Percentiles rank a stretch among this genome's conserved stretches.
These are phyloP conservation scores for Dasysyrphus albostriatus DNA, from an alignment of 2,888 invertebrate species.

Conservation along the genomic window DNA sequence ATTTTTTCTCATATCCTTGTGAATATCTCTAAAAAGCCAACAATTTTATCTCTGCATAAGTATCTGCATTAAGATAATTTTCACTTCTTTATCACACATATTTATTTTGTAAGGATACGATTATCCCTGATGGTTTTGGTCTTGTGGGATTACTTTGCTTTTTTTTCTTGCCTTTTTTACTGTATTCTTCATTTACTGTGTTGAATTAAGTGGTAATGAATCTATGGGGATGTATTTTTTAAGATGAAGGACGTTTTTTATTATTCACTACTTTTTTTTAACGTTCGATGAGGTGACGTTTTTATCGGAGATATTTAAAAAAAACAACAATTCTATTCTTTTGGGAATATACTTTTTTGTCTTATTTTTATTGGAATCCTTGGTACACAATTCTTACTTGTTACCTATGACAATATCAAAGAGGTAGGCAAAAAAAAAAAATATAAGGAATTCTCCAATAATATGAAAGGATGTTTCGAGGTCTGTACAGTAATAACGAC, in stretches of 20 bases:
- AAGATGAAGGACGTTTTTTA: slow-evolving; percentile 27
- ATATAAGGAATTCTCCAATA: not conserved
- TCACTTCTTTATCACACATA: slow-evolving; percentile 60
- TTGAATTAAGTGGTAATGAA: slow-evolving; percentile 53
- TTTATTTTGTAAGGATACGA: slow-evolving; percentile 37
- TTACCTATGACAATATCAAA: not conserved
- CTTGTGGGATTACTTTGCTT: slow-evolving; percentile 30
- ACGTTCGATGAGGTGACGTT: slow-evolving; percentile 33
- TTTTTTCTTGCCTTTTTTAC: not conserved
- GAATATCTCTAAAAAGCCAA: slow-evolving; percentile 60
- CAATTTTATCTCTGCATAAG: slow-evolving; percentile 74
- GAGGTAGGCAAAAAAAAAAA: not conserved
- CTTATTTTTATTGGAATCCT: not conserved
- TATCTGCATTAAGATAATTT: slow-evolving; percentile 68
- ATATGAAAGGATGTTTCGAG: not conserved
- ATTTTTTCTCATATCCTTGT: slow-evolving; percentile 39
- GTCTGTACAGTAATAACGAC: not conserved
- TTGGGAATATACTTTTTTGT: not conserved
- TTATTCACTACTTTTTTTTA: slow-evolving; percentile 2
- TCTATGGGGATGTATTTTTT: slow-evolving; percentile 45
- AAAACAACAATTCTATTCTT: not conserved
- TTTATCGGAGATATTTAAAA: slow-evolving; percentile 21
- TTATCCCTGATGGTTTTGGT: slow-evolving; percentile 39
- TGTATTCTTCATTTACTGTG: slow-evolving; percentile 16
- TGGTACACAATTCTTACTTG: not conserved